A percentile compares a stretch with the other conserved stretches of the same genome.
These are phyloP conservation scores for Esox niger DNA, from an alignment of 2,113 vertebrate species.

Conservation along the genomic window DNA sequence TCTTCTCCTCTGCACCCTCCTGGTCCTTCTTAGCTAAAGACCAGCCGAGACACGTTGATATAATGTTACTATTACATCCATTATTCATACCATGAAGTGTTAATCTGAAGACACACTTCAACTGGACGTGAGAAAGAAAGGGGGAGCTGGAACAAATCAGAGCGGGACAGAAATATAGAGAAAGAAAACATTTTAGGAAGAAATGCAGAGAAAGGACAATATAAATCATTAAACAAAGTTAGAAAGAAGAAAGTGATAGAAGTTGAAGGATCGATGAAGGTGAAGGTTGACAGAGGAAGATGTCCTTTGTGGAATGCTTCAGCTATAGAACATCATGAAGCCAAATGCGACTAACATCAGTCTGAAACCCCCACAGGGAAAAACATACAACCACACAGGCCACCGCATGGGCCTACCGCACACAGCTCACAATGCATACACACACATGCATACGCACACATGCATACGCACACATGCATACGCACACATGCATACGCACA, in stretches of 20 bases:
- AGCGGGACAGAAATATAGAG: neutral
- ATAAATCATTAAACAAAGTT: neutral
- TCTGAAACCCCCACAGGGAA: neutral
- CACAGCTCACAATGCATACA: no score
- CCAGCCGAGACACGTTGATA: no score
- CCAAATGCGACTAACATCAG: neutral
- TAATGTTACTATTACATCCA: no score
- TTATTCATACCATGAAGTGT: neutral
- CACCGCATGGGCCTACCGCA: neutral
- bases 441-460: no score
- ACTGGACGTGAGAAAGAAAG: constrained; percentile 5
- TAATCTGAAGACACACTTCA: neutral
- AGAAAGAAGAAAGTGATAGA: neutral
- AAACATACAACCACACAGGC: neutral
- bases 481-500: no score
- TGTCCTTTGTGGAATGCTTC: constrained; percentile 19
- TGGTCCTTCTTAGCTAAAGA: constrained; percentile 78
- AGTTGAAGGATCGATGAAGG: constrained; percentile 26
- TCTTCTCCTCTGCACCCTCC: constrained; percentile 76
- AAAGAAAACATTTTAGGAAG: no score
- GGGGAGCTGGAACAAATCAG: neutral
- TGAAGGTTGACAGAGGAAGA: constrained; percentile 37
- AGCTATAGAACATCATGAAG: constrained; percentile 40
- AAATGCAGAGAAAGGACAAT: neutral
- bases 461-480: no score